These are phyloP conservation scores for Lepus timidus DNA, from an alignment of 2,113 vertebrate genomes.

Conservation along the genomic window DNA sequence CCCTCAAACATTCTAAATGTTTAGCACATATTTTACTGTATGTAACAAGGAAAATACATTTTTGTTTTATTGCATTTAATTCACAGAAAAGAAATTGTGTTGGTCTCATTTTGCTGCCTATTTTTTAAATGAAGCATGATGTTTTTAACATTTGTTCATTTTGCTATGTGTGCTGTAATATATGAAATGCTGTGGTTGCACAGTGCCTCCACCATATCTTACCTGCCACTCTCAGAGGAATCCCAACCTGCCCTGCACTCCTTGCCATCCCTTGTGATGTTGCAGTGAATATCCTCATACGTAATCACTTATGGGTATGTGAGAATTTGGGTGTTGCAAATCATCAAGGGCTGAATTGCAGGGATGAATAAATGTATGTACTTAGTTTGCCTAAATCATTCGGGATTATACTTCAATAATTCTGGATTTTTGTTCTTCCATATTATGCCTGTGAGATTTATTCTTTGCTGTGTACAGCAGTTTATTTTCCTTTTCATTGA, in stretches of 20 bases:
- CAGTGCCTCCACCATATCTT: neutral
- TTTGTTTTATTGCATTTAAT: neutral
- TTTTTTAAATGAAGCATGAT: neutral
- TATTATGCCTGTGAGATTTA: neutral
- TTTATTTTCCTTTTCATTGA: neutral
- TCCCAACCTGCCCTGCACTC: neutral
- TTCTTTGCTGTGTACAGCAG: neutral
- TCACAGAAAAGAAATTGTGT: neutral
- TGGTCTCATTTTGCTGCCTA: neutral
- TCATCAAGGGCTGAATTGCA: neutral
- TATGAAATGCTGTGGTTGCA: neutral
- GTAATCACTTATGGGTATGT: neutral
- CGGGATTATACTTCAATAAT: neutral
- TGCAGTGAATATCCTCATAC: neutral
- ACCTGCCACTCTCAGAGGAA: neutral
- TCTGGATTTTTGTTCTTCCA: neutral
- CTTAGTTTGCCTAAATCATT: neutral
- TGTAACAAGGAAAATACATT: neutral
- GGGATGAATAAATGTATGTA: neutral
- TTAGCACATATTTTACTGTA: neutral
- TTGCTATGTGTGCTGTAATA: accelerated
- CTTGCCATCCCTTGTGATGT: accelerated
- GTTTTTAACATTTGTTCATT: neutral
- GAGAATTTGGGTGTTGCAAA: neutral
- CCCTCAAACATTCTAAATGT: neutral